Conservation (phyloP, 2,888 invertebrate species). For the Drosophila ustulata region DNA sequence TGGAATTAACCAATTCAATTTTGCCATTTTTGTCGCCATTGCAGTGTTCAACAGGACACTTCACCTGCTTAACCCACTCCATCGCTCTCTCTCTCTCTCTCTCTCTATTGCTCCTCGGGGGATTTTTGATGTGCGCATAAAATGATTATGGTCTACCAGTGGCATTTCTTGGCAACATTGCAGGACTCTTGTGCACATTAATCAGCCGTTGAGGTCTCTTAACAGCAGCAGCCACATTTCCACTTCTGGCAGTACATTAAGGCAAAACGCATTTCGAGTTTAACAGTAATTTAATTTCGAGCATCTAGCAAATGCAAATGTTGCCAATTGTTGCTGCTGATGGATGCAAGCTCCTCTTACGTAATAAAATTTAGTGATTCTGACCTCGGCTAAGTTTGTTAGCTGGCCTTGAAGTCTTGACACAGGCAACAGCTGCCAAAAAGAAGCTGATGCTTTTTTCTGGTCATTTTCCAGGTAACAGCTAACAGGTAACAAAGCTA, state of each 20-base stretch:
- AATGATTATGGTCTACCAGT: conserved; percentile 60
- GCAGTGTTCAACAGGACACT: conserved; percentile 10
- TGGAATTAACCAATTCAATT: conserved; percentile 65
- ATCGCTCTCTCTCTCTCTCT: not conserved
- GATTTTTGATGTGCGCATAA: conserved; percentile 47
- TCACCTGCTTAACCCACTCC: not conserved
- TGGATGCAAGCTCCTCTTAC: not conserved
- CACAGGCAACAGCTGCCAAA: conserved; percentile 51
- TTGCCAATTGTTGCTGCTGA: conserved; percentile 20
- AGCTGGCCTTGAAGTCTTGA: conserved; percentile 45
- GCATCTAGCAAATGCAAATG: conserved; percentile 40
- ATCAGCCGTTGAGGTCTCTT: conserved; percentile 29
- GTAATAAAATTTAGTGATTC: not conserved
- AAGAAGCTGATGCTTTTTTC: conserved; percentile 12
- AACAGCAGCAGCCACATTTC: conserved; percentile 1
- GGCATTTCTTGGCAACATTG: conserved; percentile 13
- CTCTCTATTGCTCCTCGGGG: conserved; percentile 6
- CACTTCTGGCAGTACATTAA: conserved; percentile 22
- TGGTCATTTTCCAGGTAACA: conserved; percentile 2
- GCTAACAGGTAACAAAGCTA: conserved; percentile 12
- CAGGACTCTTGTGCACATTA: conserved; percentile 27
- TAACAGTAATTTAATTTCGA: conserved; percentile 40
- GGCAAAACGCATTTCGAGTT: conserved; percentile 40
- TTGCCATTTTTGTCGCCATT: conserved; percentile 50
- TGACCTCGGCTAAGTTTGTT: conserved; percentile 36